These are phyloP conservation scores for Drusus annulatus DNA, from an alignment of 1,140 invertebrate genomes.

Conservation along the genomic window DNA sequence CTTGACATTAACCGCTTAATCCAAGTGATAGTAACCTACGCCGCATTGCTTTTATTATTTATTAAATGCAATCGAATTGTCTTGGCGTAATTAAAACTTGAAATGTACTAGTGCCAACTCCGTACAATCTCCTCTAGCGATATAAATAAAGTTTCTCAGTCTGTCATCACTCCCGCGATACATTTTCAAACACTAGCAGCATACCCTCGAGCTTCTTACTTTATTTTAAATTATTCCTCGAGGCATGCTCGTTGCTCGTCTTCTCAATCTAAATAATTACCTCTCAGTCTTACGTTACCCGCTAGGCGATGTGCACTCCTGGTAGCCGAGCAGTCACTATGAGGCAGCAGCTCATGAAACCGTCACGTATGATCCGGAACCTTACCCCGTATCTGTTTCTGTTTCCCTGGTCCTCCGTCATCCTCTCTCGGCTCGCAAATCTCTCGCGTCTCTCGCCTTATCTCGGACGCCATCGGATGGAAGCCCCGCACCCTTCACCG, in stretches of 20 bases:
- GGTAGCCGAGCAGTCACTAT: background rate
- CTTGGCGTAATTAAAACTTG: too few relatives aligned
- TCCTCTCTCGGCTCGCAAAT: conserved; percentile 1
- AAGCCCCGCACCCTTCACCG: conserved; percentile 10
- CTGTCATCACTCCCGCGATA: background rate
- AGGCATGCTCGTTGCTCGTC: background rate
- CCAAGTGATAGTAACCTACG: too few relatives aligned
- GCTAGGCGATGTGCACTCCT: background rate
- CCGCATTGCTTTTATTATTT: too few relatives aligned
- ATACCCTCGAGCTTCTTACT: background rate
- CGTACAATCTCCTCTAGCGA: too few relatives aligned
- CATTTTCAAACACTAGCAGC: background rate
- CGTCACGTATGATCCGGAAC: conserved; percentile 23
- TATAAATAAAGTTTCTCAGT: too few relatives aligned
- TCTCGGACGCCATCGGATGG: conserved; percentile 13
- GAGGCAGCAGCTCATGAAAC: conserved; percentile 11
- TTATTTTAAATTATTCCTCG: background rate
- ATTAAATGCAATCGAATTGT: too few relatives aligned
- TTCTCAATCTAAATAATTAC: conserved; percentile 18
- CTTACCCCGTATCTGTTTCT: background rate
- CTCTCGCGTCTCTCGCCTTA: conserved; percentile 4
- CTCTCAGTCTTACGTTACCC: background rate
- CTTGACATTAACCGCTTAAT: too few relatives aligned
- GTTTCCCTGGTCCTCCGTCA: conserved; percentile 2
- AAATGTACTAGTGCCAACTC: too few relatives aligned